Conservation (phyloP, 2,113 vertebrate genomes). For the Tetrax tetrax region DNA sequence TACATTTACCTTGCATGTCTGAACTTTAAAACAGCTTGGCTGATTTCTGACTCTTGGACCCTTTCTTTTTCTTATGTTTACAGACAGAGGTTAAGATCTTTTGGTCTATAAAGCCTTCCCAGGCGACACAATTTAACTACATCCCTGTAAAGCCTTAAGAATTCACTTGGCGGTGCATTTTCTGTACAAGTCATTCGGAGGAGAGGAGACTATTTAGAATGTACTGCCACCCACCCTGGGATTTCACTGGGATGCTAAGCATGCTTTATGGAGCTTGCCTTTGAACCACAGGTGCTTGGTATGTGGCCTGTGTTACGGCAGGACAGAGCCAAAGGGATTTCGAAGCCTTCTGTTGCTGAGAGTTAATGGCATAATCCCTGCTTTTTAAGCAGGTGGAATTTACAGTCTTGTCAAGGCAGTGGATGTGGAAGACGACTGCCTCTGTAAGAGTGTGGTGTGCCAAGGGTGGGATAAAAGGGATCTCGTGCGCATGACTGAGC, state of each 20-base stretch:
- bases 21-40: neutral
- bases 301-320: neutral
- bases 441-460: neutral
- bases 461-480: neutral
- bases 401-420: neutral
- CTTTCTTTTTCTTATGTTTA: neutral
- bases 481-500: rapidly evolving
- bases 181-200: neutral
- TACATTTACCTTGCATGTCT: neutral
- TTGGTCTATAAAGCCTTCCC: neutral
- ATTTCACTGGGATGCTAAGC: neutral
- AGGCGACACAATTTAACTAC: neutral
- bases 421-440: rapidly evolving
- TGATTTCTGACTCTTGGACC: neutral
- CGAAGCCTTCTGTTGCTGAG: neutral
- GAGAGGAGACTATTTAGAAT: neutral
- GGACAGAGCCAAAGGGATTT: neutral
- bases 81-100: neutral
- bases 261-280: neutral
- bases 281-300: neutral
- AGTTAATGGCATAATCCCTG: neutral
- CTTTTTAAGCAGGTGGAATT: neutral
- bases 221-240: neutral
- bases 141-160: neutral
- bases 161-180: neutral